Conservation (phyloP, 2,113 vertebrate species). For the Nyctereutes procyonoides region DNA sequence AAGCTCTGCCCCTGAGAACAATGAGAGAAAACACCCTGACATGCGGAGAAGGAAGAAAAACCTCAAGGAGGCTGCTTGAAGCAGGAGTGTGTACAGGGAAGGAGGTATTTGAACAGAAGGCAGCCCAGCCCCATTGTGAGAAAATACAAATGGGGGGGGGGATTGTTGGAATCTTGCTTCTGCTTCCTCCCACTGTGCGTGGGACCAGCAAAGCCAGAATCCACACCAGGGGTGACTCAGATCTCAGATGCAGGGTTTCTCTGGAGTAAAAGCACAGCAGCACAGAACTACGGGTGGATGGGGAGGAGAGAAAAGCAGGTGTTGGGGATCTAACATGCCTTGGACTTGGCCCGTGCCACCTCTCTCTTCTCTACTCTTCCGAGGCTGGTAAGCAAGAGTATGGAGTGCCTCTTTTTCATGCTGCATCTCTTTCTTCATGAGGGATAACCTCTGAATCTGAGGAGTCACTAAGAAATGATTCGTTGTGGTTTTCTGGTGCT, state of each 20-base stretch:
- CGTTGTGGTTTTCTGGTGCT: neutral
- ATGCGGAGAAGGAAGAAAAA: neutral
- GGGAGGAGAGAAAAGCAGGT: neutral
- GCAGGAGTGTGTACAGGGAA: neutral
- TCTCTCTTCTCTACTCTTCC: accelerated
- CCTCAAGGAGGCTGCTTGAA: neutral
- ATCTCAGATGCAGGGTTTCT: neutral
- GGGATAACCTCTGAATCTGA: neutral
- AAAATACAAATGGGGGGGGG: neutral
- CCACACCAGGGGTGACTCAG: neutral
- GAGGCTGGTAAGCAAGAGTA: neutral
- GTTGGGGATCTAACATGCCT: neutral
- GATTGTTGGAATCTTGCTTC: neutral
- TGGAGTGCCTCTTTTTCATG: accelerated
- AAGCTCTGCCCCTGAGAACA: neutral
- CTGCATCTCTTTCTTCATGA: neutral
- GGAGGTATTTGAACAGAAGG: neutral
- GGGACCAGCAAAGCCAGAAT: neutral
- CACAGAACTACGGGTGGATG: neutral
- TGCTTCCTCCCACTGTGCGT: neutral
- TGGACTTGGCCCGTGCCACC: accelerated
- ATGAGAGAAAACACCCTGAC: neutral
- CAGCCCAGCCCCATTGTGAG: neutral
- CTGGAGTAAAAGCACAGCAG: neutral
- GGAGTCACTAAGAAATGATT: neutral